Percentiles rank a stretch among this genome's conserved stretches.
These are phyloP conservation scores for Fulica atra DNA, from an alignment of 2,113 vertebrate species.

Conservation along the genomic window DNA sequence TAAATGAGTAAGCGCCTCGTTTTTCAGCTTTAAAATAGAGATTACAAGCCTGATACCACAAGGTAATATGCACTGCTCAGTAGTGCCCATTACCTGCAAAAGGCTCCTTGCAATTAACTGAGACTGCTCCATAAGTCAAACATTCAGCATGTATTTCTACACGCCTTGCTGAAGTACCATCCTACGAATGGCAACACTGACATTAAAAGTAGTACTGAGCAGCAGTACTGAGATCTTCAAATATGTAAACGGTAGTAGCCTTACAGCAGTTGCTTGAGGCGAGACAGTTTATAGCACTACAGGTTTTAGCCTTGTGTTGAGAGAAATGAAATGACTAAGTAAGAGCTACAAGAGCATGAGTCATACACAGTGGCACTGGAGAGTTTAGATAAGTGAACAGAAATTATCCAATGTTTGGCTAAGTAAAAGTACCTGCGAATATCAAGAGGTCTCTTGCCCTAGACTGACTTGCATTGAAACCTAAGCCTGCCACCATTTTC, in stretches of 20 bases:
- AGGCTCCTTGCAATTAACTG: neutral
- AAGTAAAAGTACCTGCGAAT: neutral
- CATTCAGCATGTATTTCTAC: neutral
- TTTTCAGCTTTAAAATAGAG: conserved; percentile 4
- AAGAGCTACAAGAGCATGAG: neutral
- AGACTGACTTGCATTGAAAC: neutral
- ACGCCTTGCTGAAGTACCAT: neutral
- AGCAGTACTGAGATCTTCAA: neutral
- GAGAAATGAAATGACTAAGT: neutral
- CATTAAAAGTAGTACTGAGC: neutral
- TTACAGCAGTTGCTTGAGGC: neutral
- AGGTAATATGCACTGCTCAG: neutral
- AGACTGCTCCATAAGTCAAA: neutral
- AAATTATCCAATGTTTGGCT: neutral
- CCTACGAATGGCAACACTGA: neutral
- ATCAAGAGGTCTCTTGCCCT: neutral
- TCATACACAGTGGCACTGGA: neutral
- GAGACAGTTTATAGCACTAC: neutral
- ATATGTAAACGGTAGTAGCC: neutral
- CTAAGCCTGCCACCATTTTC: neutral
- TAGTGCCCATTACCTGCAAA: neutral
- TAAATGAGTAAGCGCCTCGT: neutral
- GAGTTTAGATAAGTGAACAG: neutral
- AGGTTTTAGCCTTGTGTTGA: neutral
- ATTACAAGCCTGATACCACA: neutral